phyloP scores from a whole-genome alignment of 2,113 vertebrate species.

The Pseudorasbora parva region DNA sequence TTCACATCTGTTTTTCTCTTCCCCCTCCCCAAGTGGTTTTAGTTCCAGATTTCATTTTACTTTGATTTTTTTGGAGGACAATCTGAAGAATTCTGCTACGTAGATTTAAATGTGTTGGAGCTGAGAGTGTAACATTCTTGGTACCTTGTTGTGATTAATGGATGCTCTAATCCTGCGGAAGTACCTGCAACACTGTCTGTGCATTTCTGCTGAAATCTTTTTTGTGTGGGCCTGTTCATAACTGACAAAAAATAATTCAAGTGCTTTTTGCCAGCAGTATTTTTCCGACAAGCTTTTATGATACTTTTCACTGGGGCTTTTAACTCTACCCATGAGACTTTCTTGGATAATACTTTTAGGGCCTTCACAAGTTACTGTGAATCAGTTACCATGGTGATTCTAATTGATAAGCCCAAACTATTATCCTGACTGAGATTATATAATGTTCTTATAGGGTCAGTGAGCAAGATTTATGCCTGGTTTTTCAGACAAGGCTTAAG shows the following conservation, averaged over 20 bases:
- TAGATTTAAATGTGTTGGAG: slow-evolving; percentile 11
- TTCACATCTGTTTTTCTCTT: neutral
- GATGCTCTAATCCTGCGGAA: neutral
- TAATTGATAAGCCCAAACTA: neutral
- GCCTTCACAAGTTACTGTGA: neutral
- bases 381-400: neutral
- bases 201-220: neutral
- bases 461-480: too few species aligned
- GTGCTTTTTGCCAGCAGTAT: neutral
- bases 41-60: too few species aligned
- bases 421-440: neutral
- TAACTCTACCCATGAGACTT: too few species aligned
- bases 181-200: neutral
- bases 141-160: neutral
- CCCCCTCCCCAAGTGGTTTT: too few species aligned
- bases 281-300: neutral
- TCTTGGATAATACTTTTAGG: neutral
- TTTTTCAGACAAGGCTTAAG: too few species aligned
- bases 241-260: neutral
- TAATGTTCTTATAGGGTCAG: neutral
- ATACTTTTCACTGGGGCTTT: neutral
- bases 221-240: slow-evolving; percentile 12
- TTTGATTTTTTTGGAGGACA: too few species aligned
- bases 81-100: neutral
- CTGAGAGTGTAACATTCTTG: neutral